Base-by-base conservation (phyloP, 1,140 invertebrate species). In the Apis cerana region DNA sequence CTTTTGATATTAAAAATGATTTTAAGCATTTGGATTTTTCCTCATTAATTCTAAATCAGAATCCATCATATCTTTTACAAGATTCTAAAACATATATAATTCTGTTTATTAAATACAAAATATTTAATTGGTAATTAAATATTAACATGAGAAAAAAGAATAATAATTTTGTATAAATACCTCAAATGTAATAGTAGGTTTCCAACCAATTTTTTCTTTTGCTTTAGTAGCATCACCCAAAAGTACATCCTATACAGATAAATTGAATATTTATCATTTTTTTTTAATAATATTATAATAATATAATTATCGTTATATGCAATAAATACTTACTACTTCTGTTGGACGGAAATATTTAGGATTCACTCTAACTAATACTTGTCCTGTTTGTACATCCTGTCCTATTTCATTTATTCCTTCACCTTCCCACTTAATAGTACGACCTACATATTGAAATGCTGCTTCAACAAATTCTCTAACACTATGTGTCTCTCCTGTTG, bases 51-150 rank as follows among this genome's bases (percentile, higher is more conserved):
- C 95, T 13, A 99, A 95, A 95, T 99, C 99, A 17, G 97, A 96
- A n/a, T 97, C 96, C 94, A 99, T 97, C 99, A 99, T 99, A 92
- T 99, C 99, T 90, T 97, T 96, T 0, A 99, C 98, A 48, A 99
- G 95, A 89, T 96, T 95, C 96, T 97, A 86, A 80, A 95, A 95
- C 5, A 43, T 43, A 7, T 33, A 33, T 81, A 86, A 71, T 89
- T 89, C 68, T 84, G n/a, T 67, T 85, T 65, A 84, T 70, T 77
- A 56, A 17, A 62, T 8, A 79, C 33, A 64, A 48, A 80, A 59
- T 13, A 50, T 3, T 68, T 15, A 15, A 15, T 27, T 52, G 33
- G 50, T 80, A n/a, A 85, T 81, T 78, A 75, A 27, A 61, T 72
- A 64, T 65, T 43, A 56, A 1, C 15, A 56, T 56, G 5, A 64